phyloP scores from a whole-genome alignment of 2,113 vertebrate genomes.

The Cardinalis cardinalis region DNA sequence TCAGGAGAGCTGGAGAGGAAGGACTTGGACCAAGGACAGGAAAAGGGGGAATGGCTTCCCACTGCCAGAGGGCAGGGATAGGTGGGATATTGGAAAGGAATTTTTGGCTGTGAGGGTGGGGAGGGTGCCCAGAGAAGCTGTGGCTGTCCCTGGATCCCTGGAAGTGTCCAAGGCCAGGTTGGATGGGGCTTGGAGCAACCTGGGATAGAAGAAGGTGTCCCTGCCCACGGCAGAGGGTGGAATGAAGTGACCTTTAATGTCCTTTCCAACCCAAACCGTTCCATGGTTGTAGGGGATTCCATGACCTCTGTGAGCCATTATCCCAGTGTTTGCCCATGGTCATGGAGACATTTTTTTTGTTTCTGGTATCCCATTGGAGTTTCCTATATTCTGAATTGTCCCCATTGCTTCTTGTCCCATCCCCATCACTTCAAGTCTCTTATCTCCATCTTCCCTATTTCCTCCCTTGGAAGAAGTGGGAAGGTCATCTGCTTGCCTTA shows the following conservation, averaged over 20 bases:
- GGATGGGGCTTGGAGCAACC: rapidly evolving
- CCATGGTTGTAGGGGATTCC: neutral
- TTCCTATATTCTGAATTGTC: neutral
- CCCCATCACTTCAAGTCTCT: neutral
- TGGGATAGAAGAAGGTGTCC: neutral
- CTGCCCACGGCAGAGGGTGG: neutral
- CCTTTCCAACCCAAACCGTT: neutral
- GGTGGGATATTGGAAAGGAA: neutral
- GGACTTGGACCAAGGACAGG: neutral
- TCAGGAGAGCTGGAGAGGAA: neutral
- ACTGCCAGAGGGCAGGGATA: rapidly evolving
- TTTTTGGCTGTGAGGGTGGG: rapidly evolving
- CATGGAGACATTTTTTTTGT: neutral
- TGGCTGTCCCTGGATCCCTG: neutral
- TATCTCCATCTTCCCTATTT: neutral
- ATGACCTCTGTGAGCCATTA: neutral
- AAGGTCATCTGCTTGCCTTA: neutral
- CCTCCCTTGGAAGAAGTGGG: neutral
- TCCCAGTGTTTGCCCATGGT: neutral
- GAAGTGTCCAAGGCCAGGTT: rapidly evolving
- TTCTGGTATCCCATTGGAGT: neutral
- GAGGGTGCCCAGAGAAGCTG: neutral
- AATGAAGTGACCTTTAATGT: too few relatives aligned
- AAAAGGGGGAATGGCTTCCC: neutral
- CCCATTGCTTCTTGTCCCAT: neutral